Evolutionary conservation across 2,888 invertebrate species (phyloP).

Genomic region (Adelphocoris suturalis): DNA sequence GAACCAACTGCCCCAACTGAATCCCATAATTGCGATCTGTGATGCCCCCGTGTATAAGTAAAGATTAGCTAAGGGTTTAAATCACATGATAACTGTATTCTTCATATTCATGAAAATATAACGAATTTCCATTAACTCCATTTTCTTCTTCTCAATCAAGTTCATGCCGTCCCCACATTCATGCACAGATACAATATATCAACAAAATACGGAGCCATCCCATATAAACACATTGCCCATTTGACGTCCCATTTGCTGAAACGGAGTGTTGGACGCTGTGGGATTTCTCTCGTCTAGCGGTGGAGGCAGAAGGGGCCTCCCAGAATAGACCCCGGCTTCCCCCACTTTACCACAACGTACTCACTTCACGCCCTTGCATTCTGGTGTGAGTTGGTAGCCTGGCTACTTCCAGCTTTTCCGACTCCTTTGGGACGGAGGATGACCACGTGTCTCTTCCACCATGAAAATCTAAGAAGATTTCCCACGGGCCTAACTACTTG

Average conservation of each 20-base stretch:
- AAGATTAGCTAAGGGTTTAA: no score
- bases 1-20: no score
- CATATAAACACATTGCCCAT: slow-evolving; percentile 33
- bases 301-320: neutral
- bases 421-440: slow-evolving; percentile 30
- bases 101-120: no score
- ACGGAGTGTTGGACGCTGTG: neutral
- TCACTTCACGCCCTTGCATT: neutral
- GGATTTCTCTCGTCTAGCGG: slow-evolving; percentile 24
- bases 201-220: neutral
- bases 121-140: no score
- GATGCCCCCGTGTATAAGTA: no score
- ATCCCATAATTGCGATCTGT: no score
- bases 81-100: no score
- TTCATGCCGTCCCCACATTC: no score
- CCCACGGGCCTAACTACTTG: slow-evolving; percentile 60
- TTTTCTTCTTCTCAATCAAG: no score
- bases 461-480: slow-evolving; percentile 65
- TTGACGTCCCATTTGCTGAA: slow-evolving; percentile 37
- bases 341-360: neutral
- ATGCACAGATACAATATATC: neutral
- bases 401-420: slow-evolving; percentile 7
- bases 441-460: slow-evolving; percentile 58
- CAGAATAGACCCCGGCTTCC: neutral
- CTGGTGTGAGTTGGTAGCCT: neutral